A percentile compares a stretch with the other conserved stretches of the same genome.
phyloP scores from a whole-genome alignment of 1,140 invertebrate genomes.

The Stegodyphus dumicola region DNA sequence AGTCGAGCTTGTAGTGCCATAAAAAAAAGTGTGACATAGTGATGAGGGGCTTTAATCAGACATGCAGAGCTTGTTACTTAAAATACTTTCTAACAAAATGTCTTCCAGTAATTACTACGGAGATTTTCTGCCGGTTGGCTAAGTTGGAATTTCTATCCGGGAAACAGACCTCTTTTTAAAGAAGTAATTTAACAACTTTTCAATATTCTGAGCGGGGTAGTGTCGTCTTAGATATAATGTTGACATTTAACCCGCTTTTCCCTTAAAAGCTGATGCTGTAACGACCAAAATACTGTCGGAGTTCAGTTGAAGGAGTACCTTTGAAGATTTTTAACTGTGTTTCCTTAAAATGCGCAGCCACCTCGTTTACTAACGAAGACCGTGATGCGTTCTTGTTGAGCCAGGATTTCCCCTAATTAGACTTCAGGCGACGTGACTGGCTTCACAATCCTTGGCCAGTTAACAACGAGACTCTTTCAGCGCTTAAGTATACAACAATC shows the following conservation, averaged over 20 bases:
- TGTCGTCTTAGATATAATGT: slow-evolving; percentile 22
- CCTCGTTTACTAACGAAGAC: slow-evolving; percentile 36
- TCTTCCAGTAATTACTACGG: background rate
- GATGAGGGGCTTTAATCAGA: background rate
- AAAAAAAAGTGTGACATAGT: background rate
- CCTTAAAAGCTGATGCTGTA: slow-evolving; percentile 22
- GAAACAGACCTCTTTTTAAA: background rate
- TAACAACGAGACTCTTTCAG: slow-evolving; percentile 17
- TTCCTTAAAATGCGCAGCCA: slow-evolving; percentile 21
- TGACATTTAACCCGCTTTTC: slow-evolving; percentile 19
- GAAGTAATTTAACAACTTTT: slow-evolving; percentile 47
- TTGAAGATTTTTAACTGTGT: slow-evolving; percentile 42
- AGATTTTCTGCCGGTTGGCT: background rate
- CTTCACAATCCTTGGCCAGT: slow-evolving; percentile 31
- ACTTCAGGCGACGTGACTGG: slow-evolving; percentile 34
- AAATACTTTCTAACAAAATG: slow-evolving; percentile 12
- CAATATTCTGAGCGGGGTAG: slow-evolving; percentile 36
- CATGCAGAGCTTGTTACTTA: background rate
- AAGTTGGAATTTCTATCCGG: background rate
- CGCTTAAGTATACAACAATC: background rate
- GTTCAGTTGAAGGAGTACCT: slow-evolving; percentile 34
- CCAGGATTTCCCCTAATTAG: slow-evolving; percentile 47
- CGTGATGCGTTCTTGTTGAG: slow-evolving; percentile 31
- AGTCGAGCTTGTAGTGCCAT: too few species aligned
- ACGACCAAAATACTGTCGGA: slow-evolving; percentile 7